These are phyloP conservation scores for Sialis fuliginosa DNA, from an alignment of 2,888 invertebrate genomes.

Conservation along the genomic window DNA sequence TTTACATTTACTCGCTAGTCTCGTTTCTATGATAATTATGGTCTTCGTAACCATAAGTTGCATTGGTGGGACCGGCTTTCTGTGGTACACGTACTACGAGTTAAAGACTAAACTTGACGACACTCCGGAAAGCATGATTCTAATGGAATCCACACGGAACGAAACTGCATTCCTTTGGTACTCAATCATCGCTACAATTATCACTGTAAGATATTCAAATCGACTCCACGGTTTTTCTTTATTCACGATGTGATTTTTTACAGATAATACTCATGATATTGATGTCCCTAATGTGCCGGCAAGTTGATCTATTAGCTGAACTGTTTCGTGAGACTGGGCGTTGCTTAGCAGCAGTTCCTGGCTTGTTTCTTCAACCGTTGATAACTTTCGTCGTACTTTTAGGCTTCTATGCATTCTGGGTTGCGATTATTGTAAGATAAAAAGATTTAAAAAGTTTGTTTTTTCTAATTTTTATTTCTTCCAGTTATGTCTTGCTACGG, in stretches of 20 bases:
- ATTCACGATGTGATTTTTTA: slow-evolving; percentile 13
- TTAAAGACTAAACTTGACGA: slow-evolving; percentile 46
- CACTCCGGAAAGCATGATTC: slow-evolving; percentile 26
- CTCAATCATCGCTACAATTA: slow-evolving; percentile 70
- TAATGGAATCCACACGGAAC: slow-evolving; percentile 69
- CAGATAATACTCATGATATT: slow-evolving; percentile 56
- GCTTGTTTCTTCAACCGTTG: slow-evolving; percentile 67
- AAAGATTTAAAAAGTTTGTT: too few relatives aligned
- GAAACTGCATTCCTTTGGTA: slow-evolving; percentile 71
- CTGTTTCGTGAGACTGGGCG: slow-evolving; percentile 81
- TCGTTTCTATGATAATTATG: slow-evolving; percentile 82
- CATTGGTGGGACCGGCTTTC: slow-evolving; percentile 54
- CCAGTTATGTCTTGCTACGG: slow-evolving; percentile 60
- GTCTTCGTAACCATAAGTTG: slow-evolving; percentile 58
- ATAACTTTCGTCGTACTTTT: slow-evolving; percentile 65
- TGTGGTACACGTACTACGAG: slow-evolving; percentile 82
- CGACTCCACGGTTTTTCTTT: slow-evolving; percentile 5
- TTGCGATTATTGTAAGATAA: slow-evolving; percentile 66
- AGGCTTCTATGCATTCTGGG: slow-evolving; percentile 72
- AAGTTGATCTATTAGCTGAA: slow-evolving; percentile 65
- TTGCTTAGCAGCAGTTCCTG: slow-evolving; percentile 70
- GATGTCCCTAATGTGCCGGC: slow-evolving; percentile 58
- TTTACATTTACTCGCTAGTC: slow-evolving; percentile 63
- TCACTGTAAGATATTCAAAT: slow-evolving; percentile 48
- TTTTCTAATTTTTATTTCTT: slow-evolving; percentile 12